Evolutionary conservation across 1,140 invertebrate genomes (phyloP).

Genomic region (Trichomalopsis sarcophagae): DNA sequence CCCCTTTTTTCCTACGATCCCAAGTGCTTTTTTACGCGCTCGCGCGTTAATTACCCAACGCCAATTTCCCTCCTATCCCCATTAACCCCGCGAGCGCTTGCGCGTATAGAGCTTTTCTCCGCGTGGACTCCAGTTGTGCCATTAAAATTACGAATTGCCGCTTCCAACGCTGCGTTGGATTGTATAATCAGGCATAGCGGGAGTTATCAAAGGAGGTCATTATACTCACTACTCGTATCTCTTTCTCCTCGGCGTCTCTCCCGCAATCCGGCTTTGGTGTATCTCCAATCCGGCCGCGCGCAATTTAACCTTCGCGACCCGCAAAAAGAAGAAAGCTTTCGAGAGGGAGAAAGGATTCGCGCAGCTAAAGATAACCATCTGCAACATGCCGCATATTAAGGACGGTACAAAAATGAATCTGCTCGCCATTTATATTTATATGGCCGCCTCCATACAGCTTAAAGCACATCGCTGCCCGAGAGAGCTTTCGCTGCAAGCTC

Average conservation of each 20-base stretch:
- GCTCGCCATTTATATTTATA: conserved; percentile 39
- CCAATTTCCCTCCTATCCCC: not conserved
- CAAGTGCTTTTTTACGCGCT: not conserved
- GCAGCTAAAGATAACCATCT: conserved; percentile 18
- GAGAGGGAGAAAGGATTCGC: not conserved
- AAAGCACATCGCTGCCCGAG: not conserved
- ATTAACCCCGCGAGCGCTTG: not conserved
- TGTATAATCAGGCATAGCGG: too few species aligned
- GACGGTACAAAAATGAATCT: conserved; percentile 33
- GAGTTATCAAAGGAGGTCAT: not conserved
- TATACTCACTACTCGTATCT: not conserved
- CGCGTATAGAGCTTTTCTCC: too few species aligned
- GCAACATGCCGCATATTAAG: not conserved
- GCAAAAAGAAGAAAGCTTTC: not conserved
- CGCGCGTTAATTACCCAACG: not conserved
- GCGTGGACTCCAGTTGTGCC: too few species aligned
- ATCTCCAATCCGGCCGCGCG: not conserved
- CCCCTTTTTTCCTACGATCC: not conserved
- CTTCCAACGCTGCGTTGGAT: not conserved
- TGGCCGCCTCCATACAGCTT: not conserved
- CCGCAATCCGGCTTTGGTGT: not conserved
- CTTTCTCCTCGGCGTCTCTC: not conserved
- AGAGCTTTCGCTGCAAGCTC: not conserved
- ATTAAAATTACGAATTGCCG: too few species aligned
- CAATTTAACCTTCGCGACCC: not conserved